These are phyloP conservation scores for Austrolebias charrua DNA, from an alignment of 2,797 vertebrate species.

Conservation along the genomic window DNA sequence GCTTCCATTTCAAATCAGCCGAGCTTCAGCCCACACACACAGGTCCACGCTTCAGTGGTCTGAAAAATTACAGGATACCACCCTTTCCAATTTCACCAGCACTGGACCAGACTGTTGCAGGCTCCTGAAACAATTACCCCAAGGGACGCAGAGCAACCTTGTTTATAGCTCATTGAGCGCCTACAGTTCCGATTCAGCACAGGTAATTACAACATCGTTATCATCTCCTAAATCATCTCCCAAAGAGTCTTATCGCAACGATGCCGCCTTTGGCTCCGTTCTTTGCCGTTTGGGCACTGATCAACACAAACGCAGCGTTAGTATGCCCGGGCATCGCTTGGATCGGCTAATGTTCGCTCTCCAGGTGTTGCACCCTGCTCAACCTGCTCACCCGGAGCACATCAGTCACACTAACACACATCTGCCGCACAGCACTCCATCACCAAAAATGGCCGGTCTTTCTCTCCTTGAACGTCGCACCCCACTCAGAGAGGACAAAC, in stretches of 20 bases:
- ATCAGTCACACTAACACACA: slow-evolving; percentile 75
- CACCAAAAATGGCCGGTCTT: slow-evolving; percentile 50
- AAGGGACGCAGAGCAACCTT: slow-evolving; percentile 72
- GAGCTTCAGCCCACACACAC: slow-evolving; percentile 64
- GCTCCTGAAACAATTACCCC: slow-evolving; percentile 75
- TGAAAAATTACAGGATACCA: slow-evolving; percentile 77
- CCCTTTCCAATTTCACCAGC: slow-evolving; percentile 73
- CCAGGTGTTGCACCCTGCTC: slow-evolving; percentile 65
- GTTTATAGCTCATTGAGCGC: slow-evolving; percentile 77
- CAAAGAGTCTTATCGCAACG: slow-evolving; percentile 43
- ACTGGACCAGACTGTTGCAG: slow-evolving; percentile 69
- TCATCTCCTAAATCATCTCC: slow-evolving; percentile 62
- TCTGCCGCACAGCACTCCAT: slow-evolving; percentile 67
- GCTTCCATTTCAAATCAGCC: slow-evolving; percentile 71
- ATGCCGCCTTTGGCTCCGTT: slow-evolving; percentile 48
- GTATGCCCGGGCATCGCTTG: slow-evolving; percentile 52
- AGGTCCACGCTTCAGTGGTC: slow-evolving; percentile 71
- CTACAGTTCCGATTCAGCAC: slow-evolving; percentile 67
- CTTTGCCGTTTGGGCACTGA: slow-evolving; percentile 53
- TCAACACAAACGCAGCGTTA: slow-evolving; percentile 55
- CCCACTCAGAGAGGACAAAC: slow-evolving; percentile 68
- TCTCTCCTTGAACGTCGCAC: slow-evolving; percentile 66
- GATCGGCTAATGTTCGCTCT: slow-evolving; percentile 53
- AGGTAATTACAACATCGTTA: slow-evolving; percentile 73
- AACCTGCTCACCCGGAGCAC: slow-evolving; percentile 64